A percentile compares a stretch with the other conserved stretches of the same genome.
phyloP scores from a whole-genome alignment of 2,888 invertebrate species.

The Pseudococcus viburni region DNA sequence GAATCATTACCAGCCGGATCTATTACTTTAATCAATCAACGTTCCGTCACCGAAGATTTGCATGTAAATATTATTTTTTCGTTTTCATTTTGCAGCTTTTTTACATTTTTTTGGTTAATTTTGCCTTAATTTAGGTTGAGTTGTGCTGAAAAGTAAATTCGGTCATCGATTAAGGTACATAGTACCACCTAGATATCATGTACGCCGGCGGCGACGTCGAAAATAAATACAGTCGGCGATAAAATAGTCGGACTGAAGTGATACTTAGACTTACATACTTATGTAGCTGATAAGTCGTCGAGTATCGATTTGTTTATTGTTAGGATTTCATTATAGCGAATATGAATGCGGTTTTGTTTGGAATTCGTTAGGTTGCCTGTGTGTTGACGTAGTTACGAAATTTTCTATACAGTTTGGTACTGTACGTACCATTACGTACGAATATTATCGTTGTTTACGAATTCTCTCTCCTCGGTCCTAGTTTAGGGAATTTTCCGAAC shows the following conservation, averaged over 20 bases:
- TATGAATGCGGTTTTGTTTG: constrained; percentile 1
- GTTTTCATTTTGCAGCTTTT: constrained; percentile 61
- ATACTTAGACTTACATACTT: constrained; percentile 7
- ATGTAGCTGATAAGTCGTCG: constrained; percentile 18
- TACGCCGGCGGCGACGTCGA: neutral
- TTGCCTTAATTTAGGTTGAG: neutral
- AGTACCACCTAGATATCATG: neutral
- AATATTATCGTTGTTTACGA: constrained; percentile 20
- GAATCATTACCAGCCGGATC: constrained; percentile 92
- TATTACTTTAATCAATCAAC: constrained; percentile 95
- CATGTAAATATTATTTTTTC: constrained; percentile 77
- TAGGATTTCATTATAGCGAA: constrained; percentile 25
- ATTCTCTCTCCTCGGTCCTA: neutral
- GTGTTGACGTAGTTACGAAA: constrained; percentile 19
- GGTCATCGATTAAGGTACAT: constrained; percentile 4
- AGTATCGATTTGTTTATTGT: constrained; percentile 39
- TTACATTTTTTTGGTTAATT: neutral
- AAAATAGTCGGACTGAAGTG: constrained; percentile 5
- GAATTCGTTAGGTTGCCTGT: constrained; percentile 5
- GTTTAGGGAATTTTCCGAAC: neutral
- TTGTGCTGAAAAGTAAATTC: neutral
- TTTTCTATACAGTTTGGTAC: neutral
- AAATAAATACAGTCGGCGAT: constrained; percentile 4
- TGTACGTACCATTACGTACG: neutral
- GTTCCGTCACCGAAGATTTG: constrained; percentile 95